Conservation (phyloP, 2,113 vertebrate species). For the Neomonachus schauinslandi region DNA sequence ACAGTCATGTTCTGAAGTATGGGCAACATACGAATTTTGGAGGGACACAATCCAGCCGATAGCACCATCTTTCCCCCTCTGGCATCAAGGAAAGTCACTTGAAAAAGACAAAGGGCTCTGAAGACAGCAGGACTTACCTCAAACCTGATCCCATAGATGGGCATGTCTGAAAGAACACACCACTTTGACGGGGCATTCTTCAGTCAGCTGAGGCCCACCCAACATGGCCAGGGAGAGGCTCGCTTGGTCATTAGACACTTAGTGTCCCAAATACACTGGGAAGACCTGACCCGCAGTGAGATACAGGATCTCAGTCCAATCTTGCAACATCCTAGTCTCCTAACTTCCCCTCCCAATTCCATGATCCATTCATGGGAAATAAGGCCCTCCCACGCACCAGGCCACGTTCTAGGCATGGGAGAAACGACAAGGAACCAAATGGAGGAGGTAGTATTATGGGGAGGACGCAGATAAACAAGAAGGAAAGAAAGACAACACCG, state of each 20-base stretch:
- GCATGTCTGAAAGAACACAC: not conserved
- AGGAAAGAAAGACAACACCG: not conserved
- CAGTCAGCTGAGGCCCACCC: not conserved
- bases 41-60: not conserved
- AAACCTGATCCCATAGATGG: not conserved
- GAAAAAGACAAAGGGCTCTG: not conserved
- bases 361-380: not conserved
- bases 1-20: too few relatives aligned
- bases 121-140: not conserved
- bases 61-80: too few relatives aligned
- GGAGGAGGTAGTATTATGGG: not conserved
- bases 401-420: too few relatives aligned
- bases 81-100: not conserved
- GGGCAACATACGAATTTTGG: not conserved
- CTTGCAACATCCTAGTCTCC: too few relatives aligned
- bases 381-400: not conserved
- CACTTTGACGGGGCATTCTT: not conserved
- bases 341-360: not conserved
- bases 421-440: not conserved
- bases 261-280: not conserved
- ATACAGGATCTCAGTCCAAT: not conserved
- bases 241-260: not conserved
- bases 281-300: not conserved
- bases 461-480: not conserved
- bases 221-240: not conserved